A percentile compares a stretch with the other conserved stretches of the same genome.
Conservation (phyloP, 2,797 vertebrate genomes). For the Paramormyrops hopkinsi region DNA sequence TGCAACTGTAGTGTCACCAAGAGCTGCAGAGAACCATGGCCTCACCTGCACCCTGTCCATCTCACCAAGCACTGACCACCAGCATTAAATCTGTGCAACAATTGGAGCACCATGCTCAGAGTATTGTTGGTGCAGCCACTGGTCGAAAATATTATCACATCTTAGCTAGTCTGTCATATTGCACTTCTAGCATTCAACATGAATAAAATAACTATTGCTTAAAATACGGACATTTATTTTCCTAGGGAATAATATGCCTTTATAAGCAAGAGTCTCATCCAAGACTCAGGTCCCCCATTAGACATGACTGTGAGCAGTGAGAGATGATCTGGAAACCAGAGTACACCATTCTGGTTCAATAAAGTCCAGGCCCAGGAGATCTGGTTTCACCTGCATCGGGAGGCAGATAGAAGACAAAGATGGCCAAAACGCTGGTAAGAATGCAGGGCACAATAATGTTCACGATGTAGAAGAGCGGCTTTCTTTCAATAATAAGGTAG, state of each 20-base stretch:
- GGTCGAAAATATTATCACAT: background rate
- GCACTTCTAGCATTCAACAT: background rate
- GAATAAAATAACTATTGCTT: background rate
- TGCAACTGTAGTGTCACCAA: background rate
- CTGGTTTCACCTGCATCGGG: slow-evolving; percentile 74
- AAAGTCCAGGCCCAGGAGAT: background rate
- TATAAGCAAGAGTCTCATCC: background rate
- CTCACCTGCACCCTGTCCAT: background rate
- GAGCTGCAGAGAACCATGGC: background rate
- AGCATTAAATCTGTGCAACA: background rate
- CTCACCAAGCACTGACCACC: background rate
- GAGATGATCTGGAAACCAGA: background rate
- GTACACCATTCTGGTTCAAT: background rate
- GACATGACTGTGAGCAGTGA: background rate
- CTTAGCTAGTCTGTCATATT: background rate
- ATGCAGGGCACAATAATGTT: slow-evolving; percentile 86
- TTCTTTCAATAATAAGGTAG: slow-evolving; percentile 82
- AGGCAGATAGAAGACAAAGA: slow-evolving; percentile 86
- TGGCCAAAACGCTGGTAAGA: slow-evolving; percentile 80
- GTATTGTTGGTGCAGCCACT: background rate
- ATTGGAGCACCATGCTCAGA: background rate
- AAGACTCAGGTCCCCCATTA: background rate
- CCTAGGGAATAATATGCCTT: background rate
- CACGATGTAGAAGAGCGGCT: slow-evolving; percentile 83
- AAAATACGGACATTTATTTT: background rate